A percentile compares a stretch with the other conserved stretches of the same genome.
phyloP scores from a whole-genome alignment of 2,113 vertebrate species.

The Chloropsis cyanopogon region DNA sequence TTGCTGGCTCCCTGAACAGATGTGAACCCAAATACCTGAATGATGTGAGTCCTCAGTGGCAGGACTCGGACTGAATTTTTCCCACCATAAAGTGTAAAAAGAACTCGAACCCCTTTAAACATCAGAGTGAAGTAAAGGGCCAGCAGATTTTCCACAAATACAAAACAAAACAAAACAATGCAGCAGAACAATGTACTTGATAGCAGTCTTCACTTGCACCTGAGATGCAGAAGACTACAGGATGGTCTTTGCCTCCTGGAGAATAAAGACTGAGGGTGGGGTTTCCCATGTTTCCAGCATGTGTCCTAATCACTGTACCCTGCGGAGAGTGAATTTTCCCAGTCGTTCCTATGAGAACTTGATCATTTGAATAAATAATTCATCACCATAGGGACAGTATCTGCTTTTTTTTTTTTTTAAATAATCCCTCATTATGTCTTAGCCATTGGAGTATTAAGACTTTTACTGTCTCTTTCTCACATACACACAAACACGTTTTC shows the following conservation, averaged over 20 bases:
- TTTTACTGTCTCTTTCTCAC: neutral
- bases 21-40: neutral
- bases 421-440: neutral
- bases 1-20: neutral
- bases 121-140: neutral
- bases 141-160: neutral
- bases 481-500: neutral
- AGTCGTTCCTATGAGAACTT: neutral
- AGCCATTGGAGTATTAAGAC: neutral
- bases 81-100: neutral
- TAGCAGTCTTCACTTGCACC: neutral
- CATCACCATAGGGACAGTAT: neutral
- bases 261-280: neutral
- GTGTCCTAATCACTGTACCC: neutral
- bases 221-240: neutral
- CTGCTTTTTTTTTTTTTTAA: neutral
- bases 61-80: neutral
- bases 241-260: neutral
- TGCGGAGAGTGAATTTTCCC: neutral
- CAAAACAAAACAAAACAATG: neutral
- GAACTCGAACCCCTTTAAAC: neutral
- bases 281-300: neutral
- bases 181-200: neutral
- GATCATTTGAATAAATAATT: constrained; percentile 11
- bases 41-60: neutral